A percentile compares a stretch with the other conserved stretches of the same genome.
These are phyloP conservation scores for Brachionus calyciflorus DNA, from an alignment of 1,140 invertebrate species.

Conservation along the genomic window DNA sequence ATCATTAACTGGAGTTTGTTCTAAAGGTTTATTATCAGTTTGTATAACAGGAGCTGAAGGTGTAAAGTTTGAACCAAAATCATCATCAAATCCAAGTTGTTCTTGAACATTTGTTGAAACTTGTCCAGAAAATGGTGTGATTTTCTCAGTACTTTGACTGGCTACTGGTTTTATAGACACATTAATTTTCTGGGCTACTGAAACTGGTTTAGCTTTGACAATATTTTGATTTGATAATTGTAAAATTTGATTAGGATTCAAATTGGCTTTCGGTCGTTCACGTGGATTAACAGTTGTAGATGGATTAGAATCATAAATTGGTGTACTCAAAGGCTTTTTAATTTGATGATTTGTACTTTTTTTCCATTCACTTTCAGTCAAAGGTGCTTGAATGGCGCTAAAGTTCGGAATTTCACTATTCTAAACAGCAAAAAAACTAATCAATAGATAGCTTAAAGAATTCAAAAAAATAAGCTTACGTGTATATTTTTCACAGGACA, in stretches of 20 bases:
- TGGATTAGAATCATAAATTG: conserved; percentile 1
- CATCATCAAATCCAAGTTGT: conserved; percentile 39
- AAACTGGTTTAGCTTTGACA: neutral
- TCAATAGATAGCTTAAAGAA: too few relatives aligned
- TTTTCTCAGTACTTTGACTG: neutral
- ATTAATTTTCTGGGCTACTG: neutral
- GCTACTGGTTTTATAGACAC: neutral
- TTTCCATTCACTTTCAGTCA: conserved; percentile 33
- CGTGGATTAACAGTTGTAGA: conserved; percentile 44
- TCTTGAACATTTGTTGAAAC: neutral
- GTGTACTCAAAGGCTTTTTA: neutral
- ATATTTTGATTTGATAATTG: conserved; percentile 20
- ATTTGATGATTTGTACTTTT: neutral
- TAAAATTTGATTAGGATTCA: conserved; percentile 18
- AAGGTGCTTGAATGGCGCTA: neutral
- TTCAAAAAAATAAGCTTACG: conserved; percentile 65
- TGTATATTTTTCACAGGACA: conserved; percentile 79
- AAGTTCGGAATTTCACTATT: conserved; percentile 26
- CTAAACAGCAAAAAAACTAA: too few relatives aligned
- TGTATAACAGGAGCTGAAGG: neutral
- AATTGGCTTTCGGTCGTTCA: conserved; percentile 22
- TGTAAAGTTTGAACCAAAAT: conserved; percentile 4
- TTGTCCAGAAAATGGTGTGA: neutral
- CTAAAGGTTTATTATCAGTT: neutral
- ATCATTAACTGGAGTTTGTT: neutral